Evolutionary conservation across 2,888 invertebrate species (phyloP).

Genomic region (Iselma pallidipennis): DNA sequence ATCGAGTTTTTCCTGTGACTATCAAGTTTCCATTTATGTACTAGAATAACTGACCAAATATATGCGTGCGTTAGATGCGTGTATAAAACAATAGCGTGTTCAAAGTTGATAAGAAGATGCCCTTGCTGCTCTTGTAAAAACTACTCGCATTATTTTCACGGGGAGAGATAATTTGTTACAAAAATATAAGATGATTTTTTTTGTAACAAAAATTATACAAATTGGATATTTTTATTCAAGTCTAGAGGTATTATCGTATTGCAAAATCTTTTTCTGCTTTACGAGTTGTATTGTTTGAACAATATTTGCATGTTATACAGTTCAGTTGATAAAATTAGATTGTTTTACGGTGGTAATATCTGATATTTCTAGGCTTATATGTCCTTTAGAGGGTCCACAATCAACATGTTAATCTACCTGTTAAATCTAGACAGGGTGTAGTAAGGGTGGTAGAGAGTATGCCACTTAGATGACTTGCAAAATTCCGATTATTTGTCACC

Average conservation of each 20-base stretch:
- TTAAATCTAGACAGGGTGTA: not conserved
- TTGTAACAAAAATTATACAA: too few relatives aligned
- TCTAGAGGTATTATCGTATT: not conserved
- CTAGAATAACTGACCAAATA: conserved; percentile 2
- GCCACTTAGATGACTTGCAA: not conserved
- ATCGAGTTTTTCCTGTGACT: too few relatives aligned
- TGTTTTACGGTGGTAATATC: not conserved
- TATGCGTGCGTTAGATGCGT: conserved; percentile 37
- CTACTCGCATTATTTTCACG: not conserved
- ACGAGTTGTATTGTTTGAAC: not conserved
- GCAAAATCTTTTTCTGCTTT: not conserved
- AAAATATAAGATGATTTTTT: too few relatives aligned
- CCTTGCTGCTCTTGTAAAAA: conserved; percentile 23
- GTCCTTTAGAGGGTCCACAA: not conserved
- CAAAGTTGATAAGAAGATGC: conserved; percentile 43
- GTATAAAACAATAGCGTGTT: conserved; percentile 43
- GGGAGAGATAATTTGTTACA: not conserved
- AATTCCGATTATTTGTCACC: not conserved
- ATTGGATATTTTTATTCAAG: too few relatives aligned
- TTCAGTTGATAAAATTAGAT: not conserved
- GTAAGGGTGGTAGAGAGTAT: not conserved
- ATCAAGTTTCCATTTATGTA: not conserved
- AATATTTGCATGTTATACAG: not conserved
- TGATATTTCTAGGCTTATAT: not conserved
- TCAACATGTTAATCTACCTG: not conserved